Evolutionary conservation across 2,113 vertebrate genomes (phyloP), one percentile per base, ranked within the genome.

Genomic region (Miniopterus natalensis): DNA sequence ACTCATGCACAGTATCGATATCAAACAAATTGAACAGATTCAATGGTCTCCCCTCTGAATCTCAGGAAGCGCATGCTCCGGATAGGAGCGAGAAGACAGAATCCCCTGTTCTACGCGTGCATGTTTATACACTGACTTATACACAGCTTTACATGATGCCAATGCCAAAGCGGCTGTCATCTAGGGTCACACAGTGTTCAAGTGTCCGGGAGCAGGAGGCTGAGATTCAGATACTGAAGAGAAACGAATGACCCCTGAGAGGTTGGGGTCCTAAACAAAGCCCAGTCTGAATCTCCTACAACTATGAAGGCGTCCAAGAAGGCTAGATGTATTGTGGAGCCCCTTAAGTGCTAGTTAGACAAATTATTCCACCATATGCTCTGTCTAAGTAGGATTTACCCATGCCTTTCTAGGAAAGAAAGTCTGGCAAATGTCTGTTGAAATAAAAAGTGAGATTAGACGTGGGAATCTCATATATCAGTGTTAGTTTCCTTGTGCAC

Each of bases 11-110:
- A 89, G 14, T 59, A 74, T 65, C 63, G 65, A 17, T 84, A 71
- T 61, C 88, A 96, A 93, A 45, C 9, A 80, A 77, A 57, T n/a
- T 71, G 74, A 80, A 88, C 21, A 77, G 29, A 40, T 45, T 95
- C 25, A 27, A 7, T 74, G 36, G 66, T 92, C 66, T 90, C 47
- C 51, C 79, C 40, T 47, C 36, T 85, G 42, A 55, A 29, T 47
- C 51, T 57, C 29, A 77, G 57, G 49, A 74, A 66, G 59, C 15
- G n/a, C 23, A 18, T 13, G 40, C 4, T 63, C 51, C 21, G 20
- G 45, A 6, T 47, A 85, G 8, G 13, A 8, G 7, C 23, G 47
- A 84, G 51, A 86, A 47, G 42, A 61, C 0, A 9, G 21, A 4
- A 42, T 31, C 0, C 9, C 5, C 2, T 75, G 6, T 45, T n/a